phyloP scores from a whole-genome alignment of 2,113 vertebrate species.

The Syngnathus floridae region DNA sequence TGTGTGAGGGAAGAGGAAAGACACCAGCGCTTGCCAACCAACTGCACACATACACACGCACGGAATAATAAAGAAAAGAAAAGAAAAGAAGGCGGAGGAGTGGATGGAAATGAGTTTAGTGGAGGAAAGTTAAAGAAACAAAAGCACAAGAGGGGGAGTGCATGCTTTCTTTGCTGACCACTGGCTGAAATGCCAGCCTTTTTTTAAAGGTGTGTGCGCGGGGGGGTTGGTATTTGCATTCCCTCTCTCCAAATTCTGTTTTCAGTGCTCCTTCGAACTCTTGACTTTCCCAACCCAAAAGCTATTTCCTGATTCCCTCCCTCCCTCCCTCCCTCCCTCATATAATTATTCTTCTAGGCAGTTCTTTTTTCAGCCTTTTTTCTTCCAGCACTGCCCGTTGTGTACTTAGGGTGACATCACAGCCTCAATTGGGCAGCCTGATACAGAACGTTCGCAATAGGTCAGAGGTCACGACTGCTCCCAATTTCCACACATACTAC shows the following conservation, averaged over 20 bases:
- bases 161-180: constrained; percentile 43
- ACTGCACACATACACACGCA: not conserved
- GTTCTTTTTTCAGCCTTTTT: constrained; percentile 31
- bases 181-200: constrained; percentile 39
- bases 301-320: constrained; percentile 74
- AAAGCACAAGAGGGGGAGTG: constrained; percentile 10
- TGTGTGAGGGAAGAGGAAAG: constrained; percentile 37
- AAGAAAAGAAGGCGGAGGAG: not conserved
- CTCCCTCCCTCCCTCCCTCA: constrained; percentile 70
- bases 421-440: constrained; percentile 30
- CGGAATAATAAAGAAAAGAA: constrained; percentile 5
- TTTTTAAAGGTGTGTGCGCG: not conserved
- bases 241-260: constrained; percentile 56
- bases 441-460: constrained; percentile 9
- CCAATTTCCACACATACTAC: constrained; percentile 27
- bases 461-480: constrained; percentile 39
- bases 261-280: constrained; percentile 60
- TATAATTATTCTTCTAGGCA: constrained; percentile 69
- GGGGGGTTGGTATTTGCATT: constrained; percentile 8
- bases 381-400: constrained; percentile 50
- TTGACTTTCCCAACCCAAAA: constrained; percentile 70
- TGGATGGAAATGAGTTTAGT: constrained; percentile 1
- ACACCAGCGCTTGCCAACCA: constrained; percentile 29
- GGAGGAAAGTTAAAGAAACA: constrained; percentile 10
- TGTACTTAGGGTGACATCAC: constrained; percentile 61